Evolutionary conservation across 1,140 invertebrate species (phyloP), one percentile per base, ranked within the genome.

Genomic region (Cardiocondyla obscurior): DNA sequence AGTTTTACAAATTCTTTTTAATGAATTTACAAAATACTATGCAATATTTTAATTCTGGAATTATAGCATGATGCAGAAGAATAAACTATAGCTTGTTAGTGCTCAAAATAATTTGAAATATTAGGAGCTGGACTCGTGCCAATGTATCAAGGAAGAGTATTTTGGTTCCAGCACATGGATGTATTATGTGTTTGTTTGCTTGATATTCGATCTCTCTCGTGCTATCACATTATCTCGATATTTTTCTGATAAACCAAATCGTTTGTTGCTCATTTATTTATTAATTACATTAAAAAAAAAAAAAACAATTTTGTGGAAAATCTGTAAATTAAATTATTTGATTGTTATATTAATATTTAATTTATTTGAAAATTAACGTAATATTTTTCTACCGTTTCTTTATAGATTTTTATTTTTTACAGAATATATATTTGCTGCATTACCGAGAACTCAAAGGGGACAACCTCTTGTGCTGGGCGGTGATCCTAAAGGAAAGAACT

Each of bases 401-500:
- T 44, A 28, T 39, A 39, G 36, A 10, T 39, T 39, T 3, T 55
- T 79, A 5, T 62, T 76, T 76, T 57, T 55, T 82, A 72, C 94
- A 98, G 98, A 97, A 94, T 97, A 96, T 92, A 97, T 97, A 93
- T 99, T 98, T 95, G 98, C 99, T 57, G 96, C 98, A 51, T 94
- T 99, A 88, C 99, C 99, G 58, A 96, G 97, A 90, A 99, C 99
- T 25, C 96, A 97, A 90, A 95, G 99, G 90, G 99, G 99, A 28
- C 96, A 97, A 88, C 98, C 99, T 28, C 96, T 99, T 85, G 98
- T 99, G 51, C 93, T 99, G 67, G 98, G 98, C 70, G 96, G 96
- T 28, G 99, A 99, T 95, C 99, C 99, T 10, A 99, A 99, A 94
- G 98, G 98, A 55, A 98, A 99, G 90, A 99, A 98, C 91, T 98